Conservation (phyloP, 2,888 invertebrate species). For the Sclerodermus sp. region DNA sequence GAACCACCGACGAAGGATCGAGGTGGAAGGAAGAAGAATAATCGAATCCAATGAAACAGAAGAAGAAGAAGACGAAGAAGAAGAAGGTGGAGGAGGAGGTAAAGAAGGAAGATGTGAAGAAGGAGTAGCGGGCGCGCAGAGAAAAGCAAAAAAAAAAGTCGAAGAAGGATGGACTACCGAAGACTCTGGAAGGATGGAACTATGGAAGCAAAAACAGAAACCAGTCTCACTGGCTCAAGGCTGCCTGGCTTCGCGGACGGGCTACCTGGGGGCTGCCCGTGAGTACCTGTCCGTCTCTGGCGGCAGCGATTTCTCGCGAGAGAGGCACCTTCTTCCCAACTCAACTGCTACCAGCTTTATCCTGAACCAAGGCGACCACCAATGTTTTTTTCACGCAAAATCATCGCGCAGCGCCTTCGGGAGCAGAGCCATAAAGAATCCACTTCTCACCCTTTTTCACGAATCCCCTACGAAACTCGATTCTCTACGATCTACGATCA, state of each 20-base stretch:
- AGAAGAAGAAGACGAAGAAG: slow-evolving; percentile 1
- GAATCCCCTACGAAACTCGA: too few relatives aligned
- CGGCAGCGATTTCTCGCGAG: neutral
- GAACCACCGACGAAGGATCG: too few relatives aligned
- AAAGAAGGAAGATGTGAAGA: slow-evolving; percentile 19
- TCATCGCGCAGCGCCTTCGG: too few relatives aligned
- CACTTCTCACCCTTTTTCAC: too few relatives aligned
- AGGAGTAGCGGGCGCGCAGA: slow-evolving; percentile 9
- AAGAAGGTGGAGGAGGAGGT: slow-evolving; percentile 3
- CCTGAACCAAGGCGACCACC: slow-evolving; percentile 13
- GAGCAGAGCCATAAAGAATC: too few relatives aligned
- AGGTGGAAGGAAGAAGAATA: neutral
- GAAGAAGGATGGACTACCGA: slow-evolving; percentile 48
- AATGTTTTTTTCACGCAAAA: neutral
- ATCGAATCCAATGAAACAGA: slow-evolving; percentile 1
- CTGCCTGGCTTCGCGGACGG: slow-evolving; percentile 32
- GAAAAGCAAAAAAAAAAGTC: slow-evolving; percentile 31
- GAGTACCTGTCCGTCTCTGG: slow-evolving; percentile 29
- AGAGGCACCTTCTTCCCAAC: slow-evolving; percentile 2
- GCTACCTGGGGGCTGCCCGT: slow-evolving; percentile 20
- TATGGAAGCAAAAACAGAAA: slow-evolving; percentile 55
- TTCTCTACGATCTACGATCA: too few relatives aligned
- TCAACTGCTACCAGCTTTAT: slow-evolving; percentile 33
- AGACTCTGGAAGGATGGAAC: slow-evolving; percentile 52
- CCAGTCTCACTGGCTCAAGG: slow-evolving; percentile 58